A percentile compares a stretch with the other conserved stretches of the same genome.
These are phyloP conservation scores for Alcedo quadribrachys DNA, from an alignment of 2,797 vertebrate species.

Conservation along the genomic window DNA sequence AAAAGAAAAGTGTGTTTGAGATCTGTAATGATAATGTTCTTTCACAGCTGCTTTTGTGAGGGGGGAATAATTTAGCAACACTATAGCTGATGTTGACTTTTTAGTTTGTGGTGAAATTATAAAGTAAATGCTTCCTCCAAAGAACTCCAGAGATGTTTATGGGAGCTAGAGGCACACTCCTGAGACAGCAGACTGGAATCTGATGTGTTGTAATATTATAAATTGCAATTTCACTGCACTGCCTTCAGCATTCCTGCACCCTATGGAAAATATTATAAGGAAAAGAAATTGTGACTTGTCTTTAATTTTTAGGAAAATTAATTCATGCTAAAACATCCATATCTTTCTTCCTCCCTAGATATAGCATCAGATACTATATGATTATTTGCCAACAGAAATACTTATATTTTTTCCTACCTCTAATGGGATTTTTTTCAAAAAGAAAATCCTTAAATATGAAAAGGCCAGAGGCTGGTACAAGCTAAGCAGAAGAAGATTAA, in stretches of 20 bases:
- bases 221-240: background rate
- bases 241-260: background rate
- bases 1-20: background rate
- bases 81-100: constrained; percentile 12
- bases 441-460: background rate
- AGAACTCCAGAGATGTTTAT: background rate
- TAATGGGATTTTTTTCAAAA: background rate
- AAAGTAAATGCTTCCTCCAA: background rate
- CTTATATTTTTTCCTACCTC: background rate
- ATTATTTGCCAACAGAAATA: background rate
- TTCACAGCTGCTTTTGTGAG: constrained; percentile 35
- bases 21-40: background rate
- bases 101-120: background rate
- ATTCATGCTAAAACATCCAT: background rate
- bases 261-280: background rate
- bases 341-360: background rate
- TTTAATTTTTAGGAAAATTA: background rate
- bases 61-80: background rate
- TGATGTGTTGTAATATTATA: background rate
- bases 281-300: background rate
- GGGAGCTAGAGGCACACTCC: constrained; percentile 11
- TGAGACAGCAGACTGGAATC: background rate
- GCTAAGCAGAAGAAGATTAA: constrained; percentile 2
- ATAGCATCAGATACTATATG: background rate
- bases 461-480: background rate